Evolutionary conservation across 1,140 invertebrate species (phyloP), one percentile per base, ranked within the genome.

Genomic region (Pissodes strobi): DNA sequence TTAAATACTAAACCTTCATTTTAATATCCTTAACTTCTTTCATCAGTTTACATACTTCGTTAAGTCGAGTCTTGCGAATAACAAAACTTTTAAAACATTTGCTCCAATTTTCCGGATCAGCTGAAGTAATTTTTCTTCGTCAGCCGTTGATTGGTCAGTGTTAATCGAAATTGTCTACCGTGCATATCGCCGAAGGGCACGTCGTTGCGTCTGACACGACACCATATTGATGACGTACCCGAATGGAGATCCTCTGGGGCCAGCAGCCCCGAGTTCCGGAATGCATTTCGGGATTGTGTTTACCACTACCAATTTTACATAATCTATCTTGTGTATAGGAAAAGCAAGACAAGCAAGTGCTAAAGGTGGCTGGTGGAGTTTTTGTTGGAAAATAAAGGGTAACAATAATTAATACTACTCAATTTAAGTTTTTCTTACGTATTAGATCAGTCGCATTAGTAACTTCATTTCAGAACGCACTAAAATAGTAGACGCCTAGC

Each of bases 91-190:
- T 37, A 37, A 9, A 37, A n/a, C 30, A 37, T 37, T 10, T n/a
- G 30, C 13, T 37, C 30, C 30, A 37, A 37, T 37, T 37, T 37
- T n/a, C 30, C 9, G 30, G 30, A 10, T 9, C 9, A n/a, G 13
- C 9, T n/a, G 9, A 9, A n/a, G 13, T n/a, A 37, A 37, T 43
- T 43, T 43, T 43, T 43, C 39, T 13, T 43, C 15, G 12, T 43
- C 39, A 43, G 12, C 18, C 39, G 39, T 37, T 37, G 30, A 37
- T 37, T 37, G 30, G 30, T 9, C 39, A 43, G 39, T 43, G 30
- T 43, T 43, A 43, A 43, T 43, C 39, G 39, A 43, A 43, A 43
- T 43, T 9, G 39, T 17, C 39, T 17, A 17, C 39, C n/a, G 39
- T 17, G 12, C 39, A 43, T 43, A 43, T 43, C 18, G 15, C 15